These are phyloP conservation scores for Cataglyphis albicans DNA, from an alignment of 2,888 invertebrate genomes.

Conservation along the genomic window DNA sequence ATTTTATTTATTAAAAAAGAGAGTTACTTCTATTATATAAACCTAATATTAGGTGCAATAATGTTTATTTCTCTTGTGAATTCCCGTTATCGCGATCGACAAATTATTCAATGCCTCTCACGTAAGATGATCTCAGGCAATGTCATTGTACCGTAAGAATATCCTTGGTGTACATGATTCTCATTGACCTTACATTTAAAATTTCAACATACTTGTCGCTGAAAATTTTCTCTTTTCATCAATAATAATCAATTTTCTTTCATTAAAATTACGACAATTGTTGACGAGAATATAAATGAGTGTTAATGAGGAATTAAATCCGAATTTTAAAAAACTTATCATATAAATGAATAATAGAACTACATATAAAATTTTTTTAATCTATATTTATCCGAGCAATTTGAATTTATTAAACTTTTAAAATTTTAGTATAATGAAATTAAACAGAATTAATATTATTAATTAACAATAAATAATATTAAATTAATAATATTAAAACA, in stretches of 20 bases:
- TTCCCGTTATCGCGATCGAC: background rate
- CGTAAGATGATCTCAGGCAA: slow-evolving; percentile 1
- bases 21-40: background rate
- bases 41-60: background rate
- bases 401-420: background rate
- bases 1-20: background rate
- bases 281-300: background rate
- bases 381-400: background rate
- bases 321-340: background rate
- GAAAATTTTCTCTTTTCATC: background rate
- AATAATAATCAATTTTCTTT: background rate
- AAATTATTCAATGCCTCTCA: slow-evolving; percentile 1
- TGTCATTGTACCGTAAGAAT: slow-evolving; percentile 6
- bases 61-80: background rate
- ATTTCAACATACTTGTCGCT: background rate
- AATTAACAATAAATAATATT: background rate
- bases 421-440: background rate
- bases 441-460: background rate
- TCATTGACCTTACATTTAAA: background rate
- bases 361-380: background rate
- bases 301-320: background rate
- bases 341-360: background rate
- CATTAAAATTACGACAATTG: background rate
- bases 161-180: background rate
- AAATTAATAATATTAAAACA: background rate